A percentile compares a stretch with the other conserved stretches of the same genome.
Conservation (phyloP, 2,888 invertebrate species). For the Pelosia muscerda region DNA sequence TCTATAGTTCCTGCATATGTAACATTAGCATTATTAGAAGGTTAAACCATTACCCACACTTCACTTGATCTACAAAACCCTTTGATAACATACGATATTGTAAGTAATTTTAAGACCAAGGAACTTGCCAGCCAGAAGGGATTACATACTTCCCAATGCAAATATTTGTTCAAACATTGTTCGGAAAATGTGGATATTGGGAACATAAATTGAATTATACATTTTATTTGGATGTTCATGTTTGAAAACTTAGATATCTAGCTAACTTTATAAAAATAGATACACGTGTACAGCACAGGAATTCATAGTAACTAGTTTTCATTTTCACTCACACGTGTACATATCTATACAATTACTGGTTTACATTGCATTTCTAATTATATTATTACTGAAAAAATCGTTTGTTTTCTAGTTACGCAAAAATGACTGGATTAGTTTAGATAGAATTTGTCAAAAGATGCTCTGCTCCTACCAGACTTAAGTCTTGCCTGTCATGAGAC, state of each 20-base stretch:
- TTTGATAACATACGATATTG: conserved; percentile 37
- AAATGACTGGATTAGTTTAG: too few relatives aligned
- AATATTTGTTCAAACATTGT: conserved; percentile 47
- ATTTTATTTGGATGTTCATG: too few relatives aligned
- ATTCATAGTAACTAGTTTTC: too few relatives aligned
- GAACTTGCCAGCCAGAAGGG: conserved; percentile 44
- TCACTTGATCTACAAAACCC: conserved; percentile 31
- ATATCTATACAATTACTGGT: too few relatives aligned
- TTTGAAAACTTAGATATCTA: too few relatives aligned
- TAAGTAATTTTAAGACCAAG: conserved; percentile 45
- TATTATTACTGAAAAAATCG: too few relatives aligned
- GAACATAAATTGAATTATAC: conserved; percentile 15
- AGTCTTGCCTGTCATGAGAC: too few relatives aligned
- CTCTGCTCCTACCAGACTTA: too few relatives aligned
- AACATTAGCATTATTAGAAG: conserved; percentile 27
- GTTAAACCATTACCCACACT: conserved; percentile 40
- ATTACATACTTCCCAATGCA: conserved; percentile 45
- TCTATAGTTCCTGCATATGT: not conserved
- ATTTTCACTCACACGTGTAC: too few relatives aligned
- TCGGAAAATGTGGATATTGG: conserved; percentile 33
- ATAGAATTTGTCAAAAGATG: too few relatives aligned
- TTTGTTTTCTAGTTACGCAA: too few relatives aligned
- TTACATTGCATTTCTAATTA: too few relatives aligned
- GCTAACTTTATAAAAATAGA: not conserved
- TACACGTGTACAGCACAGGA: not conserved